Conservation (phyloP, 2,797 vertebrate species). For the Parauchenoglanis ngamensis region DNA sequence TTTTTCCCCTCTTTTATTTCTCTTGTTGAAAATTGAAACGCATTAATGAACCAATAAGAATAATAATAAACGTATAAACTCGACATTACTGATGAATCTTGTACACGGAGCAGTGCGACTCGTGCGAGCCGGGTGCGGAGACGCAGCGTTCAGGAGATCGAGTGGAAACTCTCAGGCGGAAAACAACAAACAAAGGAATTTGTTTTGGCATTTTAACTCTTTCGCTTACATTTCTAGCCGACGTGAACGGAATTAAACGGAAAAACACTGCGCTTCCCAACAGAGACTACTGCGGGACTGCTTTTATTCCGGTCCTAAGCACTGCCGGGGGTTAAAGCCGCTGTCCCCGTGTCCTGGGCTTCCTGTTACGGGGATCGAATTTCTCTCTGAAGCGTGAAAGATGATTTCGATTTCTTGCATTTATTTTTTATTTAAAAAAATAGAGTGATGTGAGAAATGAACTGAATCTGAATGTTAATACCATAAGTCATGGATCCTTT, state of each 20-base stretch:
- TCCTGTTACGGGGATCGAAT: neutral
- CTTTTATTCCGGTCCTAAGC: neutral
- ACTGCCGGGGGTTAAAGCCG: neutral
- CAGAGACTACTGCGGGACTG: neutral
- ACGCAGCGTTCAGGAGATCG: neutral
- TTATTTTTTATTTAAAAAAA: neutral
- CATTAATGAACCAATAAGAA: neutral
- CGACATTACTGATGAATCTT: neutral
- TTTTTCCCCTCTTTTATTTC: too few species aligned
- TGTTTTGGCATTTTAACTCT: neutral
- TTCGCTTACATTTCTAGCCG: neutral
- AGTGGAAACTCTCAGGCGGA: neutral
- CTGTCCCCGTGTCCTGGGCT: neutral
- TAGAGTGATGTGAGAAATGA: neutral
- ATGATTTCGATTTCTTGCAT: neutral
- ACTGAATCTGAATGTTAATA: neutral
- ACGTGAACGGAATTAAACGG: neutral
- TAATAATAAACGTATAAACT: neutral
- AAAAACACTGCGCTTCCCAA: neutral
- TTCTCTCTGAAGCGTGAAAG: neutral
- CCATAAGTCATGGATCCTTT: neutral
- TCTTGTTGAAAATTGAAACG: neutral
- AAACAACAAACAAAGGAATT: neutral
- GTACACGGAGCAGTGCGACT: neutral
- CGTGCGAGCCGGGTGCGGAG: neutral